Evolutionary conservation across 2,113 vertebrate species (phyloP).

Genomic region (Grammomys surdaster): DNA sequence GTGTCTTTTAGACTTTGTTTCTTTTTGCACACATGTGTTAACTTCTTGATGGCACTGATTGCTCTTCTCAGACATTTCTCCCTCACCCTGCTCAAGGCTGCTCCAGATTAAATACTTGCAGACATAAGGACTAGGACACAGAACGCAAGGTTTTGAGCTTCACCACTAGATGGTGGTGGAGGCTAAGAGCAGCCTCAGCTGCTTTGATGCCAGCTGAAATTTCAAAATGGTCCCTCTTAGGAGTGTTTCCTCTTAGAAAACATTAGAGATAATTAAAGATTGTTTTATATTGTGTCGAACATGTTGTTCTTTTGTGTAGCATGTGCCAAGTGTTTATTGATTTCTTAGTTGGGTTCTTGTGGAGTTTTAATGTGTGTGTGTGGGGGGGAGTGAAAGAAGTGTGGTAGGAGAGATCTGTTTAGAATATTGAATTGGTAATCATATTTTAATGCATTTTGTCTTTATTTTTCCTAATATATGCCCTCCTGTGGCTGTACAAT

Average conservation of each 20-base stretch:
- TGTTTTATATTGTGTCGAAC: not conserved
- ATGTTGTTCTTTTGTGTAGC: not conserved
- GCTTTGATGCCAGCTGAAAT: not conserved
- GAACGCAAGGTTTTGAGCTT: not conserved
- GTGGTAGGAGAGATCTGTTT: not conserved
- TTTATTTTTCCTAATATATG: not conserved
- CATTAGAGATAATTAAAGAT: not conserved
- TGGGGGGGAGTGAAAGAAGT: no score
- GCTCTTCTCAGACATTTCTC: not conserved
- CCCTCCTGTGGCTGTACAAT: no score
- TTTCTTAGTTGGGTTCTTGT: not conserved
- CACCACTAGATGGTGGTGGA: conserved; percentile 49
- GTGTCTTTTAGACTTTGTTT: not conserved
- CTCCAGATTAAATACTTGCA: not conserved
- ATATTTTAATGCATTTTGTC: not conserved
- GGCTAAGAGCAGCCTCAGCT: not conserved
- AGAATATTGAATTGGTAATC: not conserved
- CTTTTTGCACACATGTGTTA: not conserved
- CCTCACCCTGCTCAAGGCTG: not conserved
- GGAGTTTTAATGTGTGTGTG: not conserved
- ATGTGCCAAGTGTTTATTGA: not conserved
- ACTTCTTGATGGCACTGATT: not conserved
- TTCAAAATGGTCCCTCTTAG: conserved; percentile 21
- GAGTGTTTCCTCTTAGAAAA: not conserved
- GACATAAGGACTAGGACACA: no score